Evolutionary conservation across 2,888 invertebrate genomes (phyloP).

Genomic region (Myathropa florea): DNA sequence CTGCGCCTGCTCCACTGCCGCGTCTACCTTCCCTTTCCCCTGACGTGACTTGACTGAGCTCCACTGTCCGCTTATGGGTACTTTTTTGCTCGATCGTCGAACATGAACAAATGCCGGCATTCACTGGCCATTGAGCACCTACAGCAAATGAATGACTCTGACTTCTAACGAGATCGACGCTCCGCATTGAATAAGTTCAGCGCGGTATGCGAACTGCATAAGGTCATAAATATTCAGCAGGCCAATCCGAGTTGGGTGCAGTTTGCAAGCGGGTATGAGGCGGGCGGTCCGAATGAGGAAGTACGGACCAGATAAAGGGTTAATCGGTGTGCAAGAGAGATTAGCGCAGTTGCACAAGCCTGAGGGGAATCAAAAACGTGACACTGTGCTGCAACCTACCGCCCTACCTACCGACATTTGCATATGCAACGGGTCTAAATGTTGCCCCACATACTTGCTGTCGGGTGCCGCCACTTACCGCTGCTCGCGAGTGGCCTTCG

Average conservation of each 20-base stretch:
- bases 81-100: background rate
- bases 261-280: background rate
- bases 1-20: background rate
- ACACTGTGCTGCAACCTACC: background rate
- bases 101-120: background rate
- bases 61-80: background rate
- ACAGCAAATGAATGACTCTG: background rate
- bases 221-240: conserved; percentile 33
- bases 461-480: background rate
- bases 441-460: background rate
- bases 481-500: background rate
- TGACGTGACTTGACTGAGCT: background rate
- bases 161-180: background rate
- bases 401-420: background rate
- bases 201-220: background rate
- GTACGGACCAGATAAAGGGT: background rate
- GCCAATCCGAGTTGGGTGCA: conserved; percentile 28
- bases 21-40: background rate
- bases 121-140: conserved; percentile 5
- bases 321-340: background rate
- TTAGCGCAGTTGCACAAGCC: background rate
- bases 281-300: conserved; percentile 12
- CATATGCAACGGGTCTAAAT: background rate
- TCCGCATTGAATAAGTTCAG: background rate
- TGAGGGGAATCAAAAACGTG: background rate